These are phyloP conservation scores for Lampris incognitus DNA, from an alignment of 2,113 vertebrate species.

Conservation along the genomic window DNA sequence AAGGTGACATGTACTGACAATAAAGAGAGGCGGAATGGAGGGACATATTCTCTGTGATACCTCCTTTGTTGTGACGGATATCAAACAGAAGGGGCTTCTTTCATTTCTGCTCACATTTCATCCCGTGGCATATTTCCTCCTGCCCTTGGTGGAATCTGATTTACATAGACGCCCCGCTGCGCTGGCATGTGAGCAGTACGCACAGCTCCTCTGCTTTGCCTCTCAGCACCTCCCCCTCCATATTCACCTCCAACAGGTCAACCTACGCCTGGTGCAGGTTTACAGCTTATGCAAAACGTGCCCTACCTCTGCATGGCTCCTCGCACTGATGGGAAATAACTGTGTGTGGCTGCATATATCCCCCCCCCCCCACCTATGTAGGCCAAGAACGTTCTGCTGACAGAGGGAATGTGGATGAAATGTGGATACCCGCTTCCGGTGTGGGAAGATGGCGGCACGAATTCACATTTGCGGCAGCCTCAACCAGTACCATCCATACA, in stretches of 20 bases:
- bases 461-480: too few species aligned
- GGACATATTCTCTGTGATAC: conserved; percentile 50
- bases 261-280: neutral
- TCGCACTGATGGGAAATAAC: neutral
- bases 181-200: conserved; percentile 41
- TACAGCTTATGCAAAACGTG: neutral
- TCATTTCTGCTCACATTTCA: conserved; percentile 54
- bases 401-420: too few species aligned
- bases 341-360: neutral
- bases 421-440: too few species aligned
- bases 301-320: too few species aligned
- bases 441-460: too few species aligned
- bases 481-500: too few species aligned
- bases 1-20: conserved; percentile 58
- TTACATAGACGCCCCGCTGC: conserved; percentile 12
- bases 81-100: conserved; percentile 50
- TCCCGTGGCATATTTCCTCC: conserved; percentile 8
- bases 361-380: too few species aligned
- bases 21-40: conserved; percentile 35
- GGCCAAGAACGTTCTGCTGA: too few species aligned
- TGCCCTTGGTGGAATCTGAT: neutral
- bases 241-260: conserved; percentile 22
- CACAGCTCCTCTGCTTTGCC: conserved; percentile 42
- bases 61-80: conserved; percentile 63
- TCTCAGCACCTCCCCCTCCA: conserved; percentile 18